Base-by-base conservation (phyloP, 2,797 vertebrate genomes). In the Malacoctenus gilli region DNA sequence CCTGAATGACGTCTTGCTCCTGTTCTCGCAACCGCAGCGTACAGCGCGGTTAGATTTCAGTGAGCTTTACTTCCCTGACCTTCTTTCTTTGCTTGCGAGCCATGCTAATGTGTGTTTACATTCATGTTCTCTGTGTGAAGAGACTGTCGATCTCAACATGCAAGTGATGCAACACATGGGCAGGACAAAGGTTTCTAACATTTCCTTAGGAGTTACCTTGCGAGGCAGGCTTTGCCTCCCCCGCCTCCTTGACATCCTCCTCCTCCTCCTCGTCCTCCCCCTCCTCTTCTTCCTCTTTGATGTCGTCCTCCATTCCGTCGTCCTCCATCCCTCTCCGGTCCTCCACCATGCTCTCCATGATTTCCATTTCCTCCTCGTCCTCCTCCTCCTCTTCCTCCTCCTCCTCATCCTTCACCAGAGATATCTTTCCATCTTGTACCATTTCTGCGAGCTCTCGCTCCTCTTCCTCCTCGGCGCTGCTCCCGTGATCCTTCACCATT, bases 401-500 rank as follows among this genome's bases (percentile, higher is more conserved):
- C 1, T 62, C 89, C 54, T 92, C 90, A 31, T 94, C 94, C 49
- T 73, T 75, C 1, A 77, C 77, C 3, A 60, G 30, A 34, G 72
- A 28, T n/a, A 47, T 21, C 16, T 74, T 66, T 49, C 73, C 71
- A 3, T 79, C 77, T 2, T 12, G 40, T 0, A 51, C 68, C 62
- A 86, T 67, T 43, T 68, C 64, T 40, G 81, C 76, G 3, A 85
- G 69, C 3, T 75, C 86, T 12, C 55, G 59, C 12, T 80, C 80
- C 2, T 89, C 83, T 7, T 89, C 85, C 5, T 89, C 85, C 1
- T 97, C 96, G 1, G 92, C 92, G 46, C 93, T 94, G 87, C 93
- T 94, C 44, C 84, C 89, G 75, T 92, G 94, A 30, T 92, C 94
- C 77, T 96, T 94, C 79, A 95, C 90, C 87, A 94, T 93, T 68